phyloP scores from a whole-genome alignment of 2,797 vertebrate genomes.

The Tadarida brasiliensis region DNA sequence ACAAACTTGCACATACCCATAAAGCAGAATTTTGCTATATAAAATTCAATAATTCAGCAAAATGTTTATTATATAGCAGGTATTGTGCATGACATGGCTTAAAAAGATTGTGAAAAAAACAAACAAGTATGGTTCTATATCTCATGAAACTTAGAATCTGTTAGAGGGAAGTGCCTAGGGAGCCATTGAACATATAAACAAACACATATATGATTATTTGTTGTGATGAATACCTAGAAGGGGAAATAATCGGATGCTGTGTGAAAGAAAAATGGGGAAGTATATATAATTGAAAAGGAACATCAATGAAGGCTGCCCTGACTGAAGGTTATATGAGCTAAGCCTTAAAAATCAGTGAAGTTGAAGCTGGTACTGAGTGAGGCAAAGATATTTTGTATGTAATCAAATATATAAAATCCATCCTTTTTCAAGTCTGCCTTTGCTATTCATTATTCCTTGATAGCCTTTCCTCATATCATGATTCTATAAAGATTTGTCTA shows the following conservation, averaged over 20 bases:
- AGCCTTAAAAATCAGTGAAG: background rate
- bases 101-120: background rate
- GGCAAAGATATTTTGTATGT: conserved; percentile 38
- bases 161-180: background rate
- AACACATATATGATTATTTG: background rate
- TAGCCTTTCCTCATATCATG: background rate
- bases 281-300: background rate
- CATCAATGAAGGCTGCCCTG: background rate
- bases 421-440: background rate
- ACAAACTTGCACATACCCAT: no score
- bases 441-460: conserved; percentile 34
- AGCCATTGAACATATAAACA: background rate
- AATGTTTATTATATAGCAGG: no score
- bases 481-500: background rate
- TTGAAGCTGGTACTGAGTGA: background rate
- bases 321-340: background rate
- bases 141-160: background rate
- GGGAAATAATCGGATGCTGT: background rate
- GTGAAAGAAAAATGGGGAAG: background rate
- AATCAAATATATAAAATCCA: conserved; percentile 7
- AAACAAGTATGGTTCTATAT: background rate
- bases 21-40: no score
- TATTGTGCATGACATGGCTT: no score
- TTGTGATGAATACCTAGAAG: background rate
- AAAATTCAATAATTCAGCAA: no score